These are phyloP conservation scores for Lasioglossum zephyrum DNA, from an alignment of 2,888 invertebrate genomes.

Conservation along the genomic window DNA sequence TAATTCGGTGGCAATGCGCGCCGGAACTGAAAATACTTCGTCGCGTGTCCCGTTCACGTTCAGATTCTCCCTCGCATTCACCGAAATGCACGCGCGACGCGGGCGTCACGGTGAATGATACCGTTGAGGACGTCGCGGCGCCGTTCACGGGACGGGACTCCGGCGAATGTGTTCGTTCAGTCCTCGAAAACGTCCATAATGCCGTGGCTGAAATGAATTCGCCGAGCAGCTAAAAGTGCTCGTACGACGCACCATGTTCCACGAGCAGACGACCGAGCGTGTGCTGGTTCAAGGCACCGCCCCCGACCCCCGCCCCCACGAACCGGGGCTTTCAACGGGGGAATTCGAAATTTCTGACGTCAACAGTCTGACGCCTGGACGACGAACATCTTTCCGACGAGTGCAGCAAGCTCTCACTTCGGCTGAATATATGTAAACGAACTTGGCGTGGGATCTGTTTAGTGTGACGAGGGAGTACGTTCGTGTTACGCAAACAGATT, in stretches of 20 bases:
- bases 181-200: slow-evolving; percentile 26
- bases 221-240: neutral
- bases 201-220: slow-evolving; percentile 11
- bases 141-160: neutral
- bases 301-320: too few relatives aligned
- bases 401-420: neutral
- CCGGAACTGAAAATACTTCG: slow-evolving; percentile 15
- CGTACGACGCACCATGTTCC: neutral
- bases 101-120: slow-evolving; percentile 30
- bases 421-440: neutral
- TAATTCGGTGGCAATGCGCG: slow-evolving; percentile 30
- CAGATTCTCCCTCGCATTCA: slow-evolving; percentile 1
- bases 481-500: neutral
- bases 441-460: neutral
- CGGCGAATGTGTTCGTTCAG: slow-evolving; percentile 30
- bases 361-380: neutral
- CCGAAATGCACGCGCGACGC: neutral
- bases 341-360: neutral
- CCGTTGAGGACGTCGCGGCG: slow-evolving; percentile 9
- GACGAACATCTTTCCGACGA: neutral
- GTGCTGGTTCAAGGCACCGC: neutral
- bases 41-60: neutral
- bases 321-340: neutral
- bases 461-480: neutral
- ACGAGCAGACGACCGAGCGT: neutral